A percentile compares a stretch with the other conserved stretches of the same genome.
Evolutionary conservation across 2,888 invertebrate genomes (phyloP).

Genomic region (Parelbella ahira): DNA sequence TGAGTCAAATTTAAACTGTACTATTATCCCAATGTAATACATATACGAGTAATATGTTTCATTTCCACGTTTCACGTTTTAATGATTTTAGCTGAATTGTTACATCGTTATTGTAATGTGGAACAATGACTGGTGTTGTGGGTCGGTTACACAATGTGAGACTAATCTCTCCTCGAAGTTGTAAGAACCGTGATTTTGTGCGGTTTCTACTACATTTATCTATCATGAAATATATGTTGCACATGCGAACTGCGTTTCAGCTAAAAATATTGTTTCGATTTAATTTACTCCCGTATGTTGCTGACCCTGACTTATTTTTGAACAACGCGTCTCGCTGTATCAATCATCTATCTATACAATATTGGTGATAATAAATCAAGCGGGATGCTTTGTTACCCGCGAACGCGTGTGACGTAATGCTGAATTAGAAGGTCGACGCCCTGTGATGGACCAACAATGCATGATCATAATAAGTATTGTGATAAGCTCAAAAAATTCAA

Average conservation of each 20-base stretch:
- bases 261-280: too few species aligned
- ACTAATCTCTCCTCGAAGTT: conserved; percentile 33
- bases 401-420: conserved; percentile 8
- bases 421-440: conserved; percentile 10
- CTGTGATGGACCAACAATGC: too few species aligned
- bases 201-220: not conserved
- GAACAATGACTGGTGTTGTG: conserved; percentile 56
- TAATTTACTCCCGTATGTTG: too few species aligned
- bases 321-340: not conserved
- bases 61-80: conserved; percentile 60
- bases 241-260: too few species aligned
- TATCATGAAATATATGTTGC: too few species aligned
- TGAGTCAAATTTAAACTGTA: conserved; percentile 1
- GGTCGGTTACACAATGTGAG: conserved; percentile 46
- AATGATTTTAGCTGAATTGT: conserved; percentile 49
- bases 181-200: not conserved
- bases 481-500: not conserved
- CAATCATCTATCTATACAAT: conserved; percentile 1
- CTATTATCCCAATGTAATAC: conserved; percentile 2
- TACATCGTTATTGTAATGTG: conserved; percentile 51
- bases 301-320: conserved; percentile 2
- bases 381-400: conserved; percentile 4
- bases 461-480: too few species aligned
- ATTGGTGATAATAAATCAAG: conserved; percentile 10
- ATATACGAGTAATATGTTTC: too few species aligned